Evolutionary conservation across 2,113 vertebrate genomes (phyloP).

Genomic region (Gallinago jamesoni): DNA sequence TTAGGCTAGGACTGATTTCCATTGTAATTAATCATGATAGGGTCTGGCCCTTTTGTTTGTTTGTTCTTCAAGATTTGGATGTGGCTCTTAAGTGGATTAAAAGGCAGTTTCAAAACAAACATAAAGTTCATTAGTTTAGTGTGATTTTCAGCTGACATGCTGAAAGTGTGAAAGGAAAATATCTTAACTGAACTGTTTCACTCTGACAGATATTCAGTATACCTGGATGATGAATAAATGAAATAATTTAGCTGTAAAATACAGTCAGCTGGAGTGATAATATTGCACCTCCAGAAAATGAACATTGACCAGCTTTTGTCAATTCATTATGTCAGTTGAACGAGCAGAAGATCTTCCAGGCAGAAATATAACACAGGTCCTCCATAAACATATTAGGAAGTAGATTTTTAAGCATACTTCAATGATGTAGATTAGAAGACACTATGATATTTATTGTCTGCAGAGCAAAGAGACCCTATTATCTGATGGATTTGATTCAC

Average conservation of each 20-base stretch:
- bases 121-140: slow-evolving; percentile 4
- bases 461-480: neutral
- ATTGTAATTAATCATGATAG: slow-evolving; percentile 42
- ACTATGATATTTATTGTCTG: neutral
- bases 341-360: neutral
- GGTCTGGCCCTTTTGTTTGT: slow-evolving; percentile 35
- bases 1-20: slow-evolving; percentile 46
- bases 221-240: neutral
- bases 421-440: neutral
- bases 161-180: neutral
- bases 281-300: neutral
- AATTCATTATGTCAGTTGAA: neutral
- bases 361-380: neutral
- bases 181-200: slow-evolving; percentile 1
- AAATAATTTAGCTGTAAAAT: slow-evolving; percentile 1
- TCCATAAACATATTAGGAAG: neutral
- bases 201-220: neutral
- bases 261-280: neutral
- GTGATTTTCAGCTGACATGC: neutral
- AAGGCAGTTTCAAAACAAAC: slow-evolving; percentile 44
- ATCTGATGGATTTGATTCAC: neutral
- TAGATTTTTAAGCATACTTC: neutral
- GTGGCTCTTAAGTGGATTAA: slow-evolving; percentile 5
- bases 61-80: slow-evolving; percentile 41
- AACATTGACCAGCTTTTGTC: neutral